A percentile compares a stretch with the other conserved stretches of the same genome.
phyloP scores from a whole-genome alignment of 1,140 invertebrate genomes.

The Schlechtendalia chinensis region DNA sequence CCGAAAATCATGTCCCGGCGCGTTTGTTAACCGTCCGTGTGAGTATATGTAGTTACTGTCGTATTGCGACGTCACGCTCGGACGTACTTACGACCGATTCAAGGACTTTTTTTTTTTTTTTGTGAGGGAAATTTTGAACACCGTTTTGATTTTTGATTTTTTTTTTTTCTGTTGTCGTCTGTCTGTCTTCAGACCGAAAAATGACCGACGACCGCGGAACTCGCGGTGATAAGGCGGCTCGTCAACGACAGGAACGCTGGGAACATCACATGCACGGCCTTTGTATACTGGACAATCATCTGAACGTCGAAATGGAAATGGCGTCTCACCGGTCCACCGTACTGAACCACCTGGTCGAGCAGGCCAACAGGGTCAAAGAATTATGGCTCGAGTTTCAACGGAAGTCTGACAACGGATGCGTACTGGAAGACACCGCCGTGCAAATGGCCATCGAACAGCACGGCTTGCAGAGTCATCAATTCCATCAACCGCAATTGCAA shows the following conservation, averaged over 20 bases:
- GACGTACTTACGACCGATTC: constrained; percentile 20
- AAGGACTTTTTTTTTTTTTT: constrained; percentile 4
- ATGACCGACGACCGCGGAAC: constrained; percentile 9
- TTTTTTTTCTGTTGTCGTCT: background rate
- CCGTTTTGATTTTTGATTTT: background rate
- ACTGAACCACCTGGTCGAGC: constrained; percentile 31
- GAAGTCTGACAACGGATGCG: constrained; percentile 32
- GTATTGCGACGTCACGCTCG: background rate
- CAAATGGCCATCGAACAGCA: constrained; percentile 46
- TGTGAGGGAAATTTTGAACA: too few species aligned
- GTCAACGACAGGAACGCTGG: constrained; percentile 33
- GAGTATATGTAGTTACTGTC: too few species aligned
- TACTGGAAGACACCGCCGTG: constrained; percentile 43
- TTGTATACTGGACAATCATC: constrained; percentile 42
- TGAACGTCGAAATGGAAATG: constrained; percentile 39
- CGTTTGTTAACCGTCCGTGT: background rate
- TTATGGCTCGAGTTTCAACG: constrained; percentile 44
- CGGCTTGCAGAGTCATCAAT: constrained; percentile 38
- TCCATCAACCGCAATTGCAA: constrained; percentile 29
- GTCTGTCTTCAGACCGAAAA: background rate
- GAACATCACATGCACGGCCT: constrained; percentile 46
- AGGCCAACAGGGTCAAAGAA: constrained; percentile 42
- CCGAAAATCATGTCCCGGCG: background rate
- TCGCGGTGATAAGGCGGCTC: background rate
- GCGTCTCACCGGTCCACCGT: constrained; percentile 36